A percentile compares a stretch with the other conserved stretches of the same genome.
Conservation (phyloP, 2,113 vertebrate species). For the Phalacrocorax aristotelis region DNA sequence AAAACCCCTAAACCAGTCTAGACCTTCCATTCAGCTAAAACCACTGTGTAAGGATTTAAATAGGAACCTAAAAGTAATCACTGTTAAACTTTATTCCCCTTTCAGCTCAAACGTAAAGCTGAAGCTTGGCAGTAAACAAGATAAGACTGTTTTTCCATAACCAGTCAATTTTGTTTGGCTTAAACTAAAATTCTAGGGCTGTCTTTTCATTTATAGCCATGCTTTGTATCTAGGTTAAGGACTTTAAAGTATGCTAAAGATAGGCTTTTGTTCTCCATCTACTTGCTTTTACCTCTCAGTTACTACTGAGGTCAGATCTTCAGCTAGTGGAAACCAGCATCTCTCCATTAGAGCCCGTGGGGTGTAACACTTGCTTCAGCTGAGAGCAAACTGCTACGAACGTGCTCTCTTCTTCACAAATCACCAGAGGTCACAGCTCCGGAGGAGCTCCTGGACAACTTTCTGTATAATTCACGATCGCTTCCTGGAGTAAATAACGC, state of each 20-base stretch:
- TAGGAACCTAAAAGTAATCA: not conserved
- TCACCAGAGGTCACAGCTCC: not conserved
- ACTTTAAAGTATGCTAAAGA: not conserved
- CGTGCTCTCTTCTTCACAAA: not conserved
- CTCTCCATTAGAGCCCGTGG: not conserved
- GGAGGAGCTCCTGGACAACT: not conserved
- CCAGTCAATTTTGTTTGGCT: not conserved
- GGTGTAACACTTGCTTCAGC: not conserved
- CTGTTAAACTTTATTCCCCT: not conserved
- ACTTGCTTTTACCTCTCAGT: not conserved
- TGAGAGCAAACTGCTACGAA: not conserved
- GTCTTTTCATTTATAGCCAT: not conserved
- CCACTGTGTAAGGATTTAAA: fast-evolving
- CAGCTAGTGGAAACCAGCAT: not conserved
- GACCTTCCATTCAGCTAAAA: not conserved
- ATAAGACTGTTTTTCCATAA: not conserved
- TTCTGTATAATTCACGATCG: not conserved
- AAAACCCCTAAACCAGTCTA: not conserved
- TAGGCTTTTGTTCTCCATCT: not conserved
- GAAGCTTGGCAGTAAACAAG: not conserved
- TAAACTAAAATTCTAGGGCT: not conserved
- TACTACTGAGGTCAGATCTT: not conserved
- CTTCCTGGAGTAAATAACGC: not conserved
- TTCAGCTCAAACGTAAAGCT: not conserved
- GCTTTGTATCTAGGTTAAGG: not conserved